Base-by-base conservation (phyloP, 2,113 vertebrate species). In the Psammodynastes pulverulentus region DNA sequence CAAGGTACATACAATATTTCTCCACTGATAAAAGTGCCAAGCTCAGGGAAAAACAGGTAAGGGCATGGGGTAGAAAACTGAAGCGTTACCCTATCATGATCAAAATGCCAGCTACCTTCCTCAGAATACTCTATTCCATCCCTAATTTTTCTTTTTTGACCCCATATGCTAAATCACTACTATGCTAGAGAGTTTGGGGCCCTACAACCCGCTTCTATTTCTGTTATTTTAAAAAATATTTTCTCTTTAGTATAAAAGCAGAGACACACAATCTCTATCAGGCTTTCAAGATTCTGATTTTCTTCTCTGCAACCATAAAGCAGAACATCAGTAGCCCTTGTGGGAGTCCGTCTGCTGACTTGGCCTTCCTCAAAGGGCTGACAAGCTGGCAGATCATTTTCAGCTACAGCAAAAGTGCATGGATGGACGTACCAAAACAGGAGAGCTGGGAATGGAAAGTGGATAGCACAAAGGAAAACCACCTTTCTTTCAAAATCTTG, bases 41-140 rank as follows among this genome's bases (percentile, higher is more conserved):
- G 2, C 13, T 92, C 17, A 7, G 29, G 45, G 12, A 43, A 54
- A 58, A 91, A 91, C 23, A 72, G 39, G 49, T 15, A 51, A 49
- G 19, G 5, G 49, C 0, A 0, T 29, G 34, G 23, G 39, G 51
- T 34, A 84, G 21, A 90, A 84, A 43, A n/a, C 10, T 51, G 29
- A n/a, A 51, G 17, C 24, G 58, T 39, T 24, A 53, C 8, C 48
- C 34, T 29, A 21, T 10, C 56, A n/a, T n/a, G 3, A 48, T 48
- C 56, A 48, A 15, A 26, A 48, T 46, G 54, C 24, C 9, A 45
- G 52, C 8, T 29, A 48, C 3, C 24, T 45, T 79, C 49, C 34
- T 39, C 53, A 58, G 17, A 24, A 58, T 45, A 9, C 9, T 88
- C 34, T 24, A 88, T 46, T 45, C 23, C 39, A 46, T 12, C n/a